Evolutionary conservation across 2,888 invertebrate genomes (phyloP).

Genomic region (Aspidiotus destructor): DNA sequence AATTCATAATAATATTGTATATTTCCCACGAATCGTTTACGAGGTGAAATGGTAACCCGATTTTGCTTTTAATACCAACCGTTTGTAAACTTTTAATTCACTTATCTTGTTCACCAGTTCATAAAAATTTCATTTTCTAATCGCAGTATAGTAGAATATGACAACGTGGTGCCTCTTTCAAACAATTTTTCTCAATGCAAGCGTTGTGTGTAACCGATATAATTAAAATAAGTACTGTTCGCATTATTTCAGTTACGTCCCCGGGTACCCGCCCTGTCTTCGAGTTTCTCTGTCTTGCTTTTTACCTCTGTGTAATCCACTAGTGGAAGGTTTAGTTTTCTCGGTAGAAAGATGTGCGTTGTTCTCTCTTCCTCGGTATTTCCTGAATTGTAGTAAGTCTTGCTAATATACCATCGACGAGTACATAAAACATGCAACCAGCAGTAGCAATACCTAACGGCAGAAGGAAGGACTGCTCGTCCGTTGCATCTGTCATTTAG

Average conservation of each 20-base stretch:
- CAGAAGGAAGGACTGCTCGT: neutral
- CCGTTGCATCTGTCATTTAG: conserved; percentile 3
- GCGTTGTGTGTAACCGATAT: neutral
- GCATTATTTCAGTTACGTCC: too few relatives aligned
- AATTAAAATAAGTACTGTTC: neutral
- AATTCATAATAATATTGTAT: neutral
- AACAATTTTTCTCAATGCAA: too few relatives aligned
- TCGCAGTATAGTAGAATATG: too few relatives aligned
- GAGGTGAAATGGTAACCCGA: neutral
- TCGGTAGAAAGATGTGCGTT: neutral
- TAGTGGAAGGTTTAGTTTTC: neutral
- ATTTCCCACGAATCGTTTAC: neutral
- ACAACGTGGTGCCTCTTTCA: too few relatives aligned
- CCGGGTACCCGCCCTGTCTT: neutral
- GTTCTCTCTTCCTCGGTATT: neutral
- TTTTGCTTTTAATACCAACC: neutral
- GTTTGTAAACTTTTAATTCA: conserved; percentile 2
- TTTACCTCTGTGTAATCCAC: neutral
- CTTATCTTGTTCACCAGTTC: neutral
- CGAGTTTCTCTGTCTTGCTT: neutral
- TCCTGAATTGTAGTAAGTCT: neutral
- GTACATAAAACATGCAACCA: neutral
- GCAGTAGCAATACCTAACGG: neutral
- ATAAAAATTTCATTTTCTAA: neutral
- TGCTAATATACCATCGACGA: neutral